A percentile compares a stretch with the other conserved stretches of the same genome.
Evolutionary conservation across 1,140 invertebrate species (phyloP).

Genomic region (Colletes gigas): DNA sequence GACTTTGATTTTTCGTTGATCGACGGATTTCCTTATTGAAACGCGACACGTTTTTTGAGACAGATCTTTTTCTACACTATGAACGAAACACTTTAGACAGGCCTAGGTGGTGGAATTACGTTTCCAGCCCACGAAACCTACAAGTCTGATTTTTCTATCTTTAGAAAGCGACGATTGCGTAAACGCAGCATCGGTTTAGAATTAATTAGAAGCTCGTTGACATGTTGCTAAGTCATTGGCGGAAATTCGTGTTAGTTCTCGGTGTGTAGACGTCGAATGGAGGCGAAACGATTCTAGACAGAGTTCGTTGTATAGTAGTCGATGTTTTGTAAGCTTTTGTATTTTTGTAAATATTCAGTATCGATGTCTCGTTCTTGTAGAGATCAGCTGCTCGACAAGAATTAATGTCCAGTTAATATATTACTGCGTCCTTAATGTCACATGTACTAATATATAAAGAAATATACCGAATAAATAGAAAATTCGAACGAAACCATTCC

Average conservation of each 20-base stretch:
- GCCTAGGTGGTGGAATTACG: slow-evolving; percentile 33
- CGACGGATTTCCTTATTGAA: neutral
- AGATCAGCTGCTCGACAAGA: slow-evolving; percentile 28
- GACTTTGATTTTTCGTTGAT: neutral
- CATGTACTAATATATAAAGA: slow-evolving; percentile 75
- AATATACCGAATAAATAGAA: slow-evolving; percentile 69
- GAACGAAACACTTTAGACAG: slow-evolving; percentile 11
- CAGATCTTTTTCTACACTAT: neutral
- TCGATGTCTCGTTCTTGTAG: slow-evolving; percentile 60
- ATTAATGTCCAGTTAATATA: slow-evolving; percentile 75
- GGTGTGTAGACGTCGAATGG: slow-evolving; percentile 46
- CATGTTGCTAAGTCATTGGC: slow-evolving; percentile 12
- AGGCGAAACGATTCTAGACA: slow-evolving; percentile 41
- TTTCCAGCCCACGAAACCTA: slow-evolving; percentile 37
- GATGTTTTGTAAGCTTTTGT: slow-evolving; percentile 80
- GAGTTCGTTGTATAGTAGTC: slow-evolving; percentile 65
- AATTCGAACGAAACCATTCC: slow-evolving; percentile 10
- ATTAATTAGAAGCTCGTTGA: slow-evolving; percentile 37
- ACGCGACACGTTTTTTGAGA: neutral
- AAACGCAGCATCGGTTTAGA: slow-evolving; percentile 17
- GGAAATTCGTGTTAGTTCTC: slow-evolving; percentile 45
- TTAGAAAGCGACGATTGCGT: slow-evolving; percentile 41
- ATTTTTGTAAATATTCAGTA: slow-evolving; percentile 79
- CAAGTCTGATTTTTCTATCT: slow-evolving; percentile 72
- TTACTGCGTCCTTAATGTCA: slow-evolving; percentile 72